These are phyloP conservation scores for Saguinus imperator DNA, from an alignment of 2,113 vertebrate species.

Conservation along the genomic window DNA sequence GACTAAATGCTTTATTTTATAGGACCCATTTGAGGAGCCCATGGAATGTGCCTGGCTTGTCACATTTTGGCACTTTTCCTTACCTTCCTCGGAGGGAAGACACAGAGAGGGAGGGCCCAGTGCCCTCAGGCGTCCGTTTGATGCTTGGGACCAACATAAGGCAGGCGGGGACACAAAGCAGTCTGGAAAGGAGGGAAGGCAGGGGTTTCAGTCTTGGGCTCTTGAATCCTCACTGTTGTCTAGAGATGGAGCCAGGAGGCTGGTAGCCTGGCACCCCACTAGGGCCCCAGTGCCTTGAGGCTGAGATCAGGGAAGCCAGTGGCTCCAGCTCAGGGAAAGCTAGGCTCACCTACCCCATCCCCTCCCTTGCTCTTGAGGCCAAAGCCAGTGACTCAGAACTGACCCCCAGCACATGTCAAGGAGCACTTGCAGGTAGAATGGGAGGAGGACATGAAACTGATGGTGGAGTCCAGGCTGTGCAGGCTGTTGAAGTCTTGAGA, in stretches of 20 bases:
- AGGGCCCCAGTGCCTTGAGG: not conserved
- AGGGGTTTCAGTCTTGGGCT: not conserved
- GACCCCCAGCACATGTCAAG: not conserved
- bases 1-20: not conserved
- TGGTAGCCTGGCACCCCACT: not conserved
- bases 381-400: not conserved
- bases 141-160: not conserved
- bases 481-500: not conserved
- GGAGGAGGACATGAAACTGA: not conserved
- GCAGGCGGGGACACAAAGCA: not conserved
- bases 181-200: not conserved
- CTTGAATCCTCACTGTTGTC: not conserved
- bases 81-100: not conserved
- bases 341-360: not conserved
- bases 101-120: not conserved
- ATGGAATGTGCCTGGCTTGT: not conserved
- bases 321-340: not conserved
- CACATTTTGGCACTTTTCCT: not conserved
- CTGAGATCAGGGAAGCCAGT: not conserved
- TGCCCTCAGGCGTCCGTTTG: not conserved
- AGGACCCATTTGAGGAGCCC: not conserved
- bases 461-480: not conserved
- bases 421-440: not conserved
- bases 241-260: conserved; percentile 3
- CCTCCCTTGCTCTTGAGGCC: not conserved